Evolutionary conservation across 2,888 invertebrate genomes (phyloP), one percentile per base, ranked within the genome.

Genomic region (Chalcosyrphus nemorum): DNA sequence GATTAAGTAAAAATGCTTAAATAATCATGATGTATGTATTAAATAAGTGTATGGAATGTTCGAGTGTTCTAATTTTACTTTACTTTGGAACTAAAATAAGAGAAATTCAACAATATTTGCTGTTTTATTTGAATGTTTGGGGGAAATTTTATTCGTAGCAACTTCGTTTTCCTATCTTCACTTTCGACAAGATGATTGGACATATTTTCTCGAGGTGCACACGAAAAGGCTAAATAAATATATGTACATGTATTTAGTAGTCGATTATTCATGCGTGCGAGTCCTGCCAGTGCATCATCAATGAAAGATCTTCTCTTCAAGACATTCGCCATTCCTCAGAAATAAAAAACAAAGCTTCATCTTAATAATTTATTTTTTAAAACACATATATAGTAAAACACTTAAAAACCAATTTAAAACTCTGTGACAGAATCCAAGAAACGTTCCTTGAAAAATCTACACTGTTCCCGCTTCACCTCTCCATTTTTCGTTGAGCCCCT

Each of bases 401-500:
- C 3, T 9, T 19, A 3, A 27, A 38, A 11, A 19, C 13, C 50
- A 35, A 41, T 21, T 91, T 89, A 94, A 88, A 94, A 92, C 7
- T 92, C 92, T 2, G 93, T 92, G 35, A 93, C 92, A 81, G 92
- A 92, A 86, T 92, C 93, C 86, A 96, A 92, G 89, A 92, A 93
- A 86, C 96, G 92, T 87, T 95, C 94, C 65, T 93, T 93, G 88
- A 96, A 95, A 90, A 95, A 95, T 75, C 93, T 93, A 87, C 96
- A 95, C 50, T 92, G 92, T 86, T 93, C 93, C 61, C 93, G 92
- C 35, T 91, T 91, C 45, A 89, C 89, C 6, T 90, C 89, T 2
- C 92, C 92, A 3, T 91, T 91, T 65, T 90, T 90, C 4, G 88
- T 88, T 1, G 89, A 87, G n/a, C 88, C 90, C 27, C 89, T 89